phyloP scores from a whole-genome alignment of 2,888 invertebrate genomes.

The Xanthorhoe designata region DNA sequence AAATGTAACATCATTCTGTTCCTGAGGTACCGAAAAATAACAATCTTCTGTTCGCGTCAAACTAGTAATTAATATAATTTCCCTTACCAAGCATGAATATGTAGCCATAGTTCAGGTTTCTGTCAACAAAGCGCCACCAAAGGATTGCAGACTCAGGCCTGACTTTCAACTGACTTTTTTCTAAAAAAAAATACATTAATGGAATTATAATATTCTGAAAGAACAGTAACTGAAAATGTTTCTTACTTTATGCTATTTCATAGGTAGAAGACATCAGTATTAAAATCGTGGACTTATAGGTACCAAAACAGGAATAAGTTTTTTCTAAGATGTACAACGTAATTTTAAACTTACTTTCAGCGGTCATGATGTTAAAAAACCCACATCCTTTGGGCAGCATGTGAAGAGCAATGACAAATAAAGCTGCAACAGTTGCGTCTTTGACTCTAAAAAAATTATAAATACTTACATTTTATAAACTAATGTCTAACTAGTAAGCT shows the following conservation, averaged over 20 bases:
- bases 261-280: too few species aligned
- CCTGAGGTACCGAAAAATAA: too few species aligned
- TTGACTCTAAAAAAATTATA: slow-evolving; percentile 56
- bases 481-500: too few species aligned
- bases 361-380: slow-evolving; percentile 48
- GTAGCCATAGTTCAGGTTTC: slow-evolving; percentile 67
- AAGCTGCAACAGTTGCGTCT: slow-evolving; percentile 62
- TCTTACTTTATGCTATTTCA: too few species aligned
- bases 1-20: too few species aligned
- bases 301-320: too few species aligned
- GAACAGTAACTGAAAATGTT: too few species aligned
- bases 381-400: slow-evolving; percentile 56
- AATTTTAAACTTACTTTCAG: slow-evolving; percentile 56
- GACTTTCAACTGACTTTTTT: slow-evolving; percentile 58
- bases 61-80: background rate
- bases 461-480: too few species aligned
- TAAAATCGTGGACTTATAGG: too few species aligned
- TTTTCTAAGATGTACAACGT: background rate
- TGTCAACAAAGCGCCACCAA: slow-evolving; percentile 70
- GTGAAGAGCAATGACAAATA: slow-evolving; percentile 58
- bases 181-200: slow-evolving; percentile 46
- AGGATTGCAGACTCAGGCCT: slow-evolving; percentile 67
- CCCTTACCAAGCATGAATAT: slow-evolving; percentile 61
- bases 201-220: too few species aligned
- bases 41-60: background rate